Evolutionary conservation across 1,140 invertebrate species (phyloP).

Genomic region (Melanaphis sacchari): DNA sequence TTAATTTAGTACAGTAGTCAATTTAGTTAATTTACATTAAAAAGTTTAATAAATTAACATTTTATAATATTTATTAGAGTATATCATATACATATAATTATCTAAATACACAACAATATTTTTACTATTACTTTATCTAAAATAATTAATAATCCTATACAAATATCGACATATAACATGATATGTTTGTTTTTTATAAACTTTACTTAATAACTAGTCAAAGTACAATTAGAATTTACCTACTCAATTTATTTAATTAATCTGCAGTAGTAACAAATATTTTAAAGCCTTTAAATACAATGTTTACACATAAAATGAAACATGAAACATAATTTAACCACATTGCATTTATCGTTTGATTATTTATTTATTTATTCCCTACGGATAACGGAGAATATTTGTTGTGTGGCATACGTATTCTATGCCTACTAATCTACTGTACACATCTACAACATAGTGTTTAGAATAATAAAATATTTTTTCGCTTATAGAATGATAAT

Average conservation of each 20-base stretch:
- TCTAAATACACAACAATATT: neutral
- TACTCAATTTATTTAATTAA: no score
- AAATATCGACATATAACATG: no score
- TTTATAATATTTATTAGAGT: no score
- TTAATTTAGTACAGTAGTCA: neutral
- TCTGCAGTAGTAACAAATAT: neutral
- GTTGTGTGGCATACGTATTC: neutral
- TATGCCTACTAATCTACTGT: neutral
- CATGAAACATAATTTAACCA: neutral
- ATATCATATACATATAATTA: no score
- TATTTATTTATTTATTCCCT: neutral
- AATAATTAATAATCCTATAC: neutral
- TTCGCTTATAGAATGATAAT: slow-evolving; percentile 32
- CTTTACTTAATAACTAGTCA: no score
- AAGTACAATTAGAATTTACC: no score
- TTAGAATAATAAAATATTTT: slow-evolving; percentile 6
- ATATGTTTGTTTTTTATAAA: no score
- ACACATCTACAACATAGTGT: neutral
- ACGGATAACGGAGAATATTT: neutral
- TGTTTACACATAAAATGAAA: neutral
- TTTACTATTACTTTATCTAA: neutral
- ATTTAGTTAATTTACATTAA: neutral
- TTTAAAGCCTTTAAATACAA: neutral
- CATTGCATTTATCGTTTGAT: neutral
- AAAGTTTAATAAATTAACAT: neutral